These are phyloP conservation scores for Saguinus imperator DNA, from an alignment of 2,113 vertebrate genomes.

Conservation along the genomic window DNA sequence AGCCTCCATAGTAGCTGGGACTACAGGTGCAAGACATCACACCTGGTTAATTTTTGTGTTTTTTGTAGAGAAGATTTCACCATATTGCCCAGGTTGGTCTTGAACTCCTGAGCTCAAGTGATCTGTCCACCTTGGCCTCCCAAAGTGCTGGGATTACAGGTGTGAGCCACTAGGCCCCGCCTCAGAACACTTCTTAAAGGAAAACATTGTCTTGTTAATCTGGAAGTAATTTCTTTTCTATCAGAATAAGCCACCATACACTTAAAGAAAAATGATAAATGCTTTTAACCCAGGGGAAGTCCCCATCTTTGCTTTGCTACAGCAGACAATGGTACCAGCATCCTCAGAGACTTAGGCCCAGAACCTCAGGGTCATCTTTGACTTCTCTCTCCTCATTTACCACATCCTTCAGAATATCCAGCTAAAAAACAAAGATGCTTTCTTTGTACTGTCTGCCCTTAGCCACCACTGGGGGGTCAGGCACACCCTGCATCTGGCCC, in stretches of 20 bases:
- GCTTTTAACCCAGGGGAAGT: neutral
- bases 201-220: neutral
- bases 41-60: no score
- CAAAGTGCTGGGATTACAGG: no score
- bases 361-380: neutral
- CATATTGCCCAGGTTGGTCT: no score
- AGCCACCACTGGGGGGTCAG: neutral
- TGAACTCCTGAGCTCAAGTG: no score
- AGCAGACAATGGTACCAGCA: neutral
- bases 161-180: no score
- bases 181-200: neutral
- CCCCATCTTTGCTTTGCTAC: neutral
- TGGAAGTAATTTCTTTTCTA: neutral
- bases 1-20: no score
- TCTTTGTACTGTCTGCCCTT: neutral
- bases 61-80: no score
- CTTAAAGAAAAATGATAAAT: neutral
- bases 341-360: neutral
- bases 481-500: neutral
- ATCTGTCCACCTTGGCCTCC: no score
- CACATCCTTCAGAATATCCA: neutral
- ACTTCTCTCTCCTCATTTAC: neutral
- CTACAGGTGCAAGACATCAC: no score
- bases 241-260: neutral
- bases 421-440: neutral